These are phyloP conservation scores for Coccyzus lansbergi DNA, from an alignment of 2,797 vertebrate species.

Conservation along the genomic window DNA sequence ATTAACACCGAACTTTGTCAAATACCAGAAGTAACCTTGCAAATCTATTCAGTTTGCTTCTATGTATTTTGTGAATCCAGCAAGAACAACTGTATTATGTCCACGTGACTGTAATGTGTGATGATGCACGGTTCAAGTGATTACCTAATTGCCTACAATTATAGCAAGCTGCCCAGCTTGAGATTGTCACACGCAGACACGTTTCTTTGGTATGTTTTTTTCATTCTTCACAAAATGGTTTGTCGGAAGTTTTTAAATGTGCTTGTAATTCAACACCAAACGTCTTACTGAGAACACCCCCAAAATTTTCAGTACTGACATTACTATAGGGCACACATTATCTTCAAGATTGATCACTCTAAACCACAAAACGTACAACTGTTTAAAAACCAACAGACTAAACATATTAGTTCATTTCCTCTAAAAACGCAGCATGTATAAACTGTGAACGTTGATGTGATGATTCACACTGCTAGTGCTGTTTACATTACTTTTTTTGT, in stretches of 20 bases:
- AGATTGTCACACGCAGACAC: constrained; percentile 71
- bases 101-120: not conserved
- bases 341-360: not conserved
- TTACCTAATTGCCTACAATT: constrained; percentile 12
- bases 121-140: too few relatives aligned
- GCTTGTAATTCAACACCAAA: not conserved
- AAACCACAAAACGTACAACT: not conserved
- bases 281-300: not conserved
- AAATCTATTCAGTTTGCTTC: not conserved
- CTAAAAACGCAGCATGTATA: not conserved
- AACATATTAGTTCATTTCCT: not conserved
- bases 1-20: not conserved
- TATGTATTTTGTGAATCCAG: not conserved
- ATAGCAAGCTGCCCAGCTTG: constrained; percentile 64
- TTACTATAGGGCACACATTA: not conserved
- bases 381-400: not conserved
- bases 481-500: not conserved
- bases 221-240: not conserved
- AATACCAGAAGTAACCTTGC: not conserved
- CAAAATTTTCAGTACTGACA: too few relatives aligned
- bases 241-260: not conserved
- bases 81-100: not conserved
- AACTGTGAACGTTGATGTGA: not conserved
- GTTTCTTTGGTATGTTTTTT: constrained; percentile 75
- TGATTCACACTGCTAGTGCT: too few relatives aligned